phyloP scores from a whole-genome alignment of 53 echinoderm and acorn worm genomes.

The Holothuria leucospilota region DNA sequence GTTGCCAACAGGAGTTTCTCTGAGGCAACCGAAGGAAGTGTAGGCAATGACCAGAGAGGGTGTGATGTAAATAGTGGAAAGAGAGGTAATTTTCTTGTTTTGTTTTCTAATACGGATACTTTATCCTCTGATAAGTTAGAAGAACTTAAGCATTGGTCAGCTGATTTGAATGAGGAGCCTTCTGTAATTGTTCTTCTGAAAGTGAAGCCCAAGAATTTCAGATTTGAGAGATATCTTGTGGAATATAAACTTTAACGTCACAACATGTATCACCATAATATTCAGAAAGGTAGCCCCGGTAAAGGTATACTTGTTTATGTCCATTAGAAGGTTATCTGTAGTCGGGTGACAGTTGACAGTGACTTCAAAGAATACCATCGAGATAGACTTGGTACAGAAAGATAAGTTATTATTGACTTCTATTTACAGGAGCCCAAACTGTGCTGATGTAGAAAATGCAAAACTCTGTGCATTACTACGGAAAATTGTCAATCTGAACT shows the following conservation, averaged over 20 bases:
- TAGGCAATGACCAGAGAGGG: too few relatives aligned
- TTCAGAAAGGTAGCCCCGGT: not conserved
- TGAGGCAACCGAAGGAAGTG: too few relatives aligned
- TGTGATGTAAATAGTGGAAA: too few relatives aligned
- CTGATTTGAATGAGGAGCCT: not conserved
- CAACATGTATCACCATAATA: not conserved
- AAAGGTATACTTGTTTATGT: too few relatives aligned
- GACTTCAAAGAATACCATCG: too few relatives aligned
- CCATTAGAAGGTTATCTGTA: too few relatives aligned
- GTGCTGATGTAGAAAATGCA: not conserved
- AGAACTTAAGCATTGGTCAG: not conserved
- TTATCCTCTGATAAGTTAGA: not conserved
- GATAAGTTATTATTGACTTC: not conserved
- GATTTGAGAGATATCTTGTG: not conserved
- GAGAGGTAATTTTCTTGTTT: constrained; percentile 11
- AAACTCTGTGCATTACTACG: not conserved
- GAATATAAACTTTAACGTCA: not conserved
- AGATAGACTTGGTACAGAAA: too few relatives aligned
- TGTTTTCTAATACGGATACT: not conserved
- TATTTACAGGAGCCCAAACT: not conserved
- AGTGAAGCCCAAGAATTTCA: not conserved
- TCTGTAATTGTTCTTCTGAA: not conserved
- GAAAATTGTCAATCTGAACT: not conserved
- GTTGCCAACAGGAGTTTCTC: too few relatives aligned
- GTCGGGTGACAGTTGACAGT: too few relatives aligned